These are phyloP conservation scores for Lycaon pictus DNA, from an alignment of 2,113 vertebrate species.

Conservation along the genomic window DNA sequence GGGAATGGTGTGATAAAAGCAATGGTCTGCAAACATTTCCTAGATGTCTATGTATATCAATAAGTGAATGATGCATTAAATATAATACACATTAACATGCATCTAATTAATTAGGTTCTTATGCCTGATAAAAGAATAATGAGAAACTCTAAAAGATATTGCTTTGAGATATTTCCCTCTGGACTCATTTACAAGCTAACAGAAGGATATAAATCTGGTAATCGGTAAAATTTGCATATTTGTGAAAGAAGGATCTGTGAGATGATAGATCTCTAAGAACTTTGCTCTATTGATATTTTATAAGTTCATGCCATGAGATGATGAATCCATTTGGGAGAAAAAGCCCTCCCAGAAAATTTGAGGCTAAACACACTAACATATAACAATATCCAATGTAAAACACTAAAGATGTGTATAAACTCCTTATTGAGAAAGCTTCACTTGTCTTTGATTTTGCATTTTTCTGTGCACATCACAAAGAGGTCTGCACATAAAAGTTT, in stretches of 20 bases:
- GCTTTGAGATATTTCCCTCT: constrained; percentile 53
- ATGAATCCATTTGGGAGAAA: background rate
- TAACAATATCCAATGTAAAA: background rate
- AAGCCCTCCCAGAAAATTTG: background rate
- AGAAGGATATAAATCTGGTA: constrained; percentile 64
- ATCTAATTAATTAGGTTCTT: constrained; percentile 67
- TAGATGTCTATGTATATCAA: background rate
- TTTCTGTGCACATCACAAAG: background rate
- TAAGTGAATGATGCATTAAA: constrained; percentile 28
- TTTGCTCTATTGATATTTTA: constrained; percentile 15
- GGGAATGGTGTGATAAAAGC: background rate
- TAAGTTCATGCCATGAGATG: background rate
- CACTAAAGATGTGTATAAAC: background rate
- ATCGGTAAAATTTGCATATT: constrained; percentile 59
- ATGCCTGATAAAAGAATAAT: constrained; percentile 69
- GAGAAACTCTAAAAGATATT: constrained; percentile 61
- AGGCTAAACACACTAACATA: background rate
- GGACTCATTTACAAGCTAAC: constrained; percentile 60
- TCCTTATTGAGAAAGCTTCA: background rate
- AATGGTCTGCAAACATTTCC: background rate
- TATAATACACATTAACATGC: constrained; percentile 27
- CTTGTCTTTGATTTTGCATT: background rate
- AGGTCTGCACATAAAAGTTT: background rate
- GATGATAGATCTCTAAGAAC: background rate
- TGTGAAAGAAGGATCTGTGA: constrained; percentile 55